Evolutionary conservation across 2,888 invertebrate genomes (phyloP), one percentile per base, ranked within the genome.

Genomic region (Drosophila diplacantha): DNA sequence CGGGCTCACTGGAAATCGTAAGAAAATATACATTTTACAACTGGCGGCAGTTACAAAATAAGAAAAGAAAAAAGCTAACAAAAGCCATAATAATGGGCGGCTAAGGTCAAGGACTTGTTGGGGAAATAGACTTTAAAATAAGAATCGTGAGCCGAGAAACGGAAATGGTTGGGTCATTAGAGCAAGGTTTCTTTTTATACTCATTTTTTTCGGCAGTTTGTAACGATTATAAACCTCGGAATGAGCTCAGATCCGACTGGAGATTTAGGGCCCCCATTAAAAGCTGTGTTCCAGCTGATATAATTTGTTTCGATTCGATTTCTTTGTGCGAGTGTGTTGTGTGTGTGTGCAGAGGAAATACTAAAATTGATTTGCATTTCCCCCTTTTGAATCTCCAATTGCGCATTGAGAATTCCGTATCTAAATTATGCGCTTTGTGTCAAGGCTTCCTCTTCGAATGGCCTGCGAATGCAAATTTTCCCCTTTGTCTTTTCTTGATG

Each of bases 361-460:
- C 39, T 63, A 60, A 60, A 61, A 71, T 68, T 75, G 71, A 79
- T 75, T 79, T 75, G 71, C 67, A 81, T 81, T 73, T 79, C 37
- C 71, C 75, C 75, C 72, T 72, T 67, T 74, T 46, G 29, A 39
- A 29, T 29, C 53, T n/a, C 20, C 73, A 64, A 78, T 70, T 75
- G 78, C 70, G 38, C 67, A 74, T 77, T 75, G 73, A 54, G 81
- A 77, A 80, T 82, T 72, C 74, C 76, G 73, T 75, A 75, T 73
- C 61, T 65, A 79, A 79, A 83, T 70, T 83, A 79, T 79, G 66
- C 72, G 51, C 51, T 46, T 46, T 46, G 44, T 20, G 44, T 51
- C 65, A 22, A 52, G 59, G 54, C 18, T 39, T 46, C 56, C 60
- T 56, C 47, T 43, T 41, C 37, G 72, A 69, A 69, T 69, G 64